Evolutionary conservation across 2,888 invertebrate genomes (phyloP).

Genomic region (Spialia ferax): DNA sequence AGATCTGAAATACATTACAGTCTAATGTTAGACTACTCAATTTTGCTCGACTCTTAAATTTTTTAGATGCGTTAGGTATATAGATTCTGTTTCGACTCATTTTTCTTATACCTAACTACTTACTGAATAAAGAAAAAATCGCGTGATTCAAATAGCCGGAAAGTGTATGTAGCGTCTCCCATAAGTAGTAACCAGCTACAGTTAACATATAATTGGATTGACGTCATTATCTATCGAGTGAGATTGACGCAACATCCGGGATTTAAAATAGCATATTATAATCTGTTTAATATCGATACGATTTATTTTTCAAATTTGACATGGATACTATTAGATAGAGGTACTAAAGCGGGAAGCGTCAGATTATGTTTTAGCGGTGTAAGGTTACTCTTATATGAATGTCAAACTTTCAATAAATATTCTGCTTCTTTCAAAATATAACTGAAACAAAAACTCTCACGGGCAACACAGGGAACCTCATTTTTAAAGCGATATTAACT

Average conservation of each 20-base stretch:
- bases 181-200: slow-evolving; percentile 26
- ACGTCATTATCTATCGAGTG: slow-evolving; percentile 42
- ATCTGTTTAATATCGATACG: slow-evolving; percentile 11
- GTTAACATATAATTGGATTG: slow-evolving; percentile 42
- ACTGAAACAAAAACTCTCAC: too few species aligned
- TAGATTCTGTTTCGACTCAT: too few species aligned
- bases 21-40: too few species aligned
- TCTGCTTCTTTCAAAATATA: too few species aligned
- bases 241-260: slow-evolving; percentile 42
- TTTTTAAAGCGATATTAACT: too few species aligned
- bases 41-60: too few species aligned
- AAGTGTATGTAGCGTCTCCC: slow-evolving; percentile 24
- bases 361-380: not conserved
- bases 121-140: slow-evolving; percentile 12
- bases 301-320: slow-evolving; percentile 17
- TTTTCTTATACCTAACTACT: too few species aligned
- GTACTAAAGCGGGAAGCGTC: not conserved
- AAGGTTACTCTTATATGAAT: not conserved
- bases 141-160: slow-evolving; percentile 25
- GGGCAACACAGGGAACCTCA: too few species aligned
- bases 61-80: too few species aligned
- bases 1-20: too few species aligned
- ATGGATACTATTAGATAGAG: too few species aligned
- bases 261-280: slow-evolving; percentile 38
- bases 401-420: not conserved